Evolutionary conservation across 2,888 invertebrate genomes (phyloP), one percentile per base, ranked within the genome.

Genomic region (Drosophila longiperda): DNA sequence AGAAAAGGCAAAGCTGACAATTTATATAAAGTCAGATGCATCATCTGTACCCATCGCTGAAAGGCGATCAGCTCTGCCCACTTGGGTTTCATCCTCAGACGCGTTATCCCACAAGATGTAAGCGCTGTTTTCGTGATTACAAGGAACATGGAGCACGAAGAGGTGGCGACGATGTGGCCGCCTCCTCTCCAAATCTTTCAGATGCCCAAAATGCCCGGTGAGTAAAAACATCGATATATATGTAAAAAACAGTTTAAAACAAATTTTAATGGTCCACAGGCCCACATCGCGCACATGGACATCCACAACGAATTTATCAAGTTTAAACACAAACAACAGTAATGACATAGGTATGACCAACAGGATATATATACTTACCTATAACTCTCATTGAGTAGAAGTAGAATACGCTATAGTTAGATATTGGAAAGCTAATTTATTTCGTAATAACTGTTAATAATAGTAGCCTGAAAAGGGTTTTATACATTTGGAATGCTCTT

Each of bases 11-110:
- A 83, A 90, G 76, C 89, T 81, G 87, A 80, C 66, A 73, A 78
- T 71, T 74, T 83, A 76, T 63, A 75, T 77, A 82, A 79, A 68
- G 67, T 87, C 89, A 87, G 90, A 93, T 93, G 93, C 93, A 93
- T 93, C 93, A 93, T 87, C 90, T 93, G 87, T 93, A 93, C 90
- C 93, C 93, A 87, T 91, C 93, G 82, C 90, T 96, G 92, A 96
- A 96, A 92, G 97, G 97, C 89, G 98, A 98, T 93, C 97, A 97
- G 77, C 93, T 98, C 87, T 98, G 98, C 93, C 98, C 98, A 75
- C 94, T 98, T 92, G 98, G 98, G 53, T 98, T 98, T 93, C 97
- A 98, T 94, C 98, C 98, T 71, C 98, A 98, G 94, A 97, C 98
- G 86, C 95, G 98, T 91, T 98, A 98, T 97, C 98, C 98, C 57